Evolutionary conservation across 1,140 invertebrate genomes (phyloP), one percentile per base, ranked within the genome.

Genomic region (Bombus affinis): DNA sequence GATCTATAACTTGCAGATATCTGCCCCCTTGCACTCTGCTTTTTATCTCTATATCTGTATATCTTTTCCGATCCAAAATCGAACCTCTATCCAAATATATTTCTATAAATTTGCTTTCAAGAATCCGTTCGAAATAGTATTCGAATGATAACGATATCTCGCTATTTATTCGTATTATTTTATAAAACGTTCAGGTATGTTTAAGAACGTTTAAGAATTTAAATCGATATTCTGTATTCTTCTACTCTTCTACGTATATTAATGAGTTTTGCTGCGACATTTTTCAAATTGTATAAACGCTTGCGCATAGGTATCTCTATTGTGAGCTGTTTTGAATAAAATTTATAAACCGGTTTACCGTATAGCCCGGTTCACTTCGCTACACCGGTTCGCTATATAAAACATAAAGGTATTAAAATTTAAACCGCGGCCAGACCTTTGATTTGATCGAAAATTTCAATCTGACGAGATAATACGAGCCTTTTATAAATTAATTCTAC

Each of bases 1-100:
- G 53, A 84, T 66, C 77, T 70, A 85, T 85, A 70, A 88, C 62
- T 81, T 62, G 35, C 22, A 35, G 25, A 57, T 73, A 28, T 39
- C 28, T 18, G 25, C 9, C 37, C 15, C 8, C 9, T 32, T 9
- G 3, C 47, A 68, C 3, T 25, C n/a, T 35, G 32, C 47, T 22
- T 22, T 22, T 53, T 22, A 22, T 53, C 44, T 1, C 15, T 53
- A 22, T 4, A 22, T 6, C 15, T 0, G 5, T 2, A 6, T 22
- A 53, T 53, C 18, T 22, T 68, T 37, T 10, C 18, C 35, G 18
- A 9, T 68, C 10, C 6, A 2, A 2, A 10, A 70, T 28, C 22
- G 1, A 32, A 66, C 4, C 39, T 28, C 4, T 2, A 0, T 13
- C 3, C 1, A 39, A 4, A 28, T 3, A 10, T 10, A 25, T 68